Conservation (phyloP, 1,140 invertebrate genomes). For the Grapholita molesta region DNA sequence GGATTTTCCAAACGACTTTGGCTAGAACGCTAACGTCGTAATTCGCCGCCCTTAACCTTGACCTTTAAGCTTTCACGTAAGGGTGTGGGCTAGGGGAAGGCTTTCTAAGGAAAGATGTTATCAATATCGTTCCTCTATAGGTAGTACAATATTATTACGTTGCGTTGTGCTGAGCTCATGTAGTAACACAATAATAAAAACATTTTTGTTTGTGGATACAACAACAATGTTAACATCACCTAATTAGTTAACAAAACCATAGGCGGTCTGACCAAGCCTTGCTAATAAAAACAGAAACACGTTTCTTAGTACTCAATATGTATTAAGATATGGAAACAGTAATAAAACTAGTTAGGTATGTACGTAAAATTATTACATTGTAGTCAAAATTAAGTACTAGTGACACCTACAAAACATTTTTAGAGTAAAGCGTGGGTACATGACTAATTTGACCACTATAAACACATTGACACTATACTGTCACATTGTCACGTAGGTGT, state of each 20-base stretch:
- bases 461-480: too few relatives aligned
- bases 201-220: not conserved
- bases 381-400: too few relatives aligned
- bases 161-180: not conserved
- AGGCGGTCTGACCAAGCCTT: not conserved
- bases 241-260: not conserved
- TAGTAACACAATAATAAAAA: not conserved
- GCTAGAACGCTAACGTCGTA: not conserved
- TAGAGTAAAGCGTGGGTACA: not conserved
- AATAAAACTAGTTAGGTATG: not conserved
- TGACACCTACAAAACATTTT: not conserved
- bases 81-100: not conserved
- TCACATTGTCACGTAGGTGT: not conserved
- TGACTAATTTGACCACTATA: too few relatives aligned
- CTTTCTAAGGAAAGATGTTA: not conserved
- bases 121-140: not conserved
- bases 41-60: not conserved
- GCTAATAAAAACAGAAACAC: not conserved
- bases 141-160: not conserved
- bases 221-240: too few relatives aligned
- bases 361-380: not conserved
- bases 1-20: too few relatives aligned
- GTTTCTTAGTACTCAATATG: not conserved
- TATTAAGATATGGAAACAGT: not conserved
- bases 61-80: slow-evolving; percentile 1